Percentiles rank a stretch among this genome's conserved stretches.
These are phyloP conservation scores for Nomada fabriciana DNA, from an alignment of 2,888 invertebrate genomes.

Conservation along the genomic window DNA sequence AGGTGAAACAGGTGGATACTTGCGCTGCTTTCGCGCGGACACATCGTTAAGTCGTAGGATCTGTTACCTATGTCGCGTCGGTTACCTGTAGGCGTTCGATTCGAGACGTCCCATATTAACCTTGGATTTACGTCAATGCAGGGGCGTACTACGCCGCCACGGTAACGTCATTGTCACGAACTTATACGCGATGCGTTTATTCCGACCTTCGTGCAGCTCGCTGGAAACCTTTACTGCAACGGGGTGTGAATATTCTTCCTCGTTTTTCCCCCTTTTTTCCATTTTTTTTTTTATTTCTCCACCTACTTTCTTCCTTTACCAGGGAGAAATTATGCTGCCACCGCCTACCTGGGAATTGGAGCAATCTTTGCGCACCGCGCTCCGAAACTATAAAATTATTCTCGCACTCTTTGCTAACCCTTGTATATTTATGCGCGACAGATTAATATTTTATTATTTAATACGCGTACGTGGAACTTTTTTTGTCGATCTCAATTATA, in stretches of 20 bases:
- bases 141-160: constrained; percentile 68
- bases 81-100: constrained; percentile 70
- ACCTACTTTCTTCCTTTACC: constrained; percentile 5
- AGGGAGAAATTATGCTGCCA: not conserved
- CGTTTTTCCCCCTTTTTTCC: not conserved
- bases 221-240: constrained; percentile 54
- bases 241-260: constrained; percentile 20
- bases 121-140: constrained; percentile 77
- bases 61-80: constrained; percentile 42
- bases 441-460: too few relatives aligned
- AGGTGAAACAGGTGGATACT: constrained; percentile 61
- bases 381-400: not conserved
- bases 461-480: too few relatives aligned
- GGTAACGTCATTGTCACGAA: constrained; percentile 70
- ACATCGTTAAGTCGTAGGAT: constrained; percentile 59
- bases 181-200: constrained; percentile 65
- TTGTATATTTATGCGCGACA: too few relatives aligned
- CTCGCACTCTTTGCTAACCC: not conserved
- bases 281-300: not conserved
- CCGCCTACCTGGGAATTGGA: constrained; percentile 21
- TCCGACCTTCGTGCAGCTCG: constrained; percentile 54
- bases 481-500: too few relatives aligned
- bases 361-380: not conserved
- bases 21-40: constrained; percentile 18
- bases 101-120: constrained; percentile 69